Evolutionary conservation across 2,113 vertebrate species (phyloP).

Genomic region (Ancistrus triradiatus): DNA sequence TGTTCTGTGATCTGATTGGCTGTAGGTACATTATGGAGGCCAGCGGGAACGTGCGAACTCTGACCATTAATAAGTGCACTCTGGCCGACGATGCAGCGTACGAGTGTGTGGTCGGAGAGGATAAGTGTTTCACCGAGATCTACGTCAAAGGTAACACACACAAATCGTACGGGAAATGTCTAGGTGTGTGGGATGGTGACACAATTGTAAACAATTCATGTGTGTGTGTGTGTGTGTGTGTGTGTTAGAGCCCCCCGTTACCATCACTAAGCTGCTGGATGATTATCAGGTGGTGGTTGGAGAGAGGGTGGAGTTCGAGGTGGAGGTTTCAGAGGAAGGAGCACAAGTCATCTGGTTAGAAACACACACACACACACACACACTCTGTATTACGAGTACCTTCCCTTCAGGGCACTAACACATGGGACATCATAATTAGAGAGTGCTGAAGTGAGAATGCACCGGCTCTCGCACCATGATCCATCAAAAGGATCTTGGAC

Average conservation of each 20-base stretch:
- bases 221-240: slow-evolving; percentile 1
- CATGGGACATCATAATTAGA: too few relatives aligned
- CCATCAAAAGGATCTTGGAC: too few relatives aligned
- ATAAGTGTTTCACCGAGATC: slow-evolving; percentile 82
- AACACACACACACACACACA: slow-evolving; percentile 7
- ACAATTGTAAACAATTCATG: neutral
- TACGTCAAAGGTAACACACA: slow-evolving; percentile 79
- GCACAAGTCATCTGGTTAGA: slow-evolving; percentile 86
- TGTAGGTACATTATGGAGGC: slow-evolving; percentile 81
- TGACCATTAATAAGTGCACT: slow-evolving; percentile 78
- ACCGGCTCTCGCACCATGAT: too few relatives aligned
- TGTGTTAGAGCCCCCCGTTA: slow-evolving; percentile 78
- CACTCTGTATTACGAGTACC: neutral
- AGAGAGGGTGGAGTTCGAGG: slow-evolving; percentile 80
- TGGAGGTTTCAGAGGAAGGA: slow-evolving; percentile 88
- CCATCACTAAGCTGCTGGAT: slow-evolving; percentile 77
- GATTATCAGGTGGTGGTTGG: slow-evolving; percentile 86
- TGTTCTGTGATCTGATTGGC: neutral
- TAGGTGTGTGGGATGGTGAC: too few relatives aligned
- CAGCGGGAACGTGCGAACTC: slow-evolving; percentile 73
- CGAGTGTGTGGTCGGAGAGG: slow-evolving; percentile 75
- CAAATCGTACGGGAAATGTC: too few relatives aligned
- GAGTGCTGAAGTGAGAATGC: too few relatives aligned
- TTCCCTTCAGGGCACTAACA: too few relatives aligned
- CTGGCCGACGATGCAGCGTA: slow-evolving; percentile 84